These are phyloP conservation scores for Mythimna vitellina DNA, from an alignment of 2,888 invertebrate species.

Conservation along the genomic window DNA sequence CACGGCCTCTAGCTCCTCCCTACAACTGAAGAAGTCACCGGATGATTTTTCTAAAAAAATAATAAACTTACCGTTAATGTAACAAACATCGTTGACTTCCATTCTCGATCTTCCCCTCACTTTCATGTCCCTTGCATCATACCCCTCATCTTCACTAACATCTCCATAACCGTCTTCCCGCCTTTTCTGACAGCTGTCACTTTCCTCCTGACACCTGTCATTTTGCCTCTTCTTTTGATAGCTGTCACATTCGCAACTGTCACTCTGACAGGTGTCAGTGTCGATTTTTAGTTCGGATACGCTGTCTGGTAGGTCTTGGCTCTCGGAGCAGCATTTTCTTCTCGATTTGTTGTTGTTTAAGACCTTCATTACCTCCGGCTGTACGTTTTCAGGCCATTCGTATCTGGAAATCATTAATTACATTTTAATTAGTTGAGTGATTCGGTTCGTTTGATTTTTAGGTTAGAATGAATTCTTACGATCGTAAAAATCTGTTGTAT, in stretches of 20 bases:
- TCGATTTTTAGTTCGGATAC: conserved; percentile 47
- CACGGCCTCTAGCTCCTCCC: too few relatives aligned
- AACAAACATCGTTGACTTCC: conserved; percentile 95
- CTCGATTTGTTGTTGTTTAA: conserved; percentile 73
- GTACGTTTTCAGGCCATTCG: conserved; percentile 93
- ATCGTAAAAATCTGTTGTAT: background rate
- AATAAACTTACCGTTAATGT: conserved; percentile 96
- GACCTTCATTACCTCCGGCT: conserved; percentile 84
- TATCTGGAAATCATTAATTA: conserved; percentile 87
- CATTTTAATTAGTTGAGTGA: conserved; percentile 23
- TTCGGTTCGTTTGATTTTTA: background rate
- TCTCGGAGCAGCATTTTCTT: conserved; percentile 72
- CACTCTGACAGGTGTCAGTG: conserved; percentile 51
- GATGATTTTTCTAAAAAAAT: too few relatives aligned
- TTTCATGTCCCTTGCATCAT: conserved; percentile 89
- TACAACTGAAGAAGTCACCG: too few relatives aligned
- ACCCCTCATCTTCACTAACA: conserved; percentile 64
- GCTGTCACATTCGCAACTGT: conserved; percentile 50
- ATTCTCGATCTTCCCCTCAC: conserved; percentile 92
- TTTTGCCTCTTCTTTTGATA: conserved; percentile 22
- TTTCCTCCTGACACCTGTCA: conserved; percentile 43
- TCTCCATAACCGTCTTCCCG: conserved; percentile 50
- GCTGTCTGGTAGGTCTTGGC: conserved; percentile 62
- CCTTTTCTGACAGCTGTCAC: conserved; percentile 60
- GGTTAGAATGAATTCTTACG: background rate